Evolutionary conservation across 2,888 invertebrate genomes (phyloP).

Genomic region (Andrena chrysosceles): DNA sequence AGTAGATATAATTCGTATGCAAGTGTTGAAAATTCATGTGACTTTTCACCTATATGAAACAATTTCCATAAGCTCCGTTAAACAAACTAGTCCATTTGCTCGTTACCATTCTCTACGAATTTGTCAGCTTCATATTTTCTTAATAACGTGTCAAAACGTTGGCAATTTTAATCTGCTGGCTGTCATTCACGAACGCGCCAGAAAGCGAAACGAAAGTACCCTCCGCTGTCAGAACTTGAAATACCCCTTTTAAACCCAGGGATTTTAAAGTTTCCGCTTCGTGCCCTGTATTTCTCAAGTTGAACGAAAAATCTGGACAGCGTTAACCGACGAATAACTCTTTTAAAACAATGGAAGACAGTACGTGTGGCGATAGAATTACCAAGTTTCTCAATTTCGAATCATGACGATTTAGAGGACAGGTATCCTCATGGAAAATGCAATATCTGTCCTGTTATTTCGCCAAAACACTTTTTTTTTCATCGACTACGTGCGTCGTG

Average conservation of each 20-base stretch:
- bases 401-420: no score
- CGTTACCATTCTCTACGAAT: neutral
- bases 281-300: neutral
- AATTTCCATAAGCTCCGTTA: neutral
- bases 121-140: neutral
- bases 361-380: neutral
- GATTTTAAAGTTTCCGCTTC: neutral
- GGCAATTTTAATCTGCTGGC: neutral
- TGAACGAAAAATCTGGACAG: neutral
- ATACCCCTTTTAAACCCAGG: neutral
- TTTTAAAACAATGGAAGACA: neutral
- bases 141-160: neutral
- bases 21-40: no score
- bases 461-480: conserved; percentile 24
- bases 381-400: neutral
- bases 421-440: neutral
- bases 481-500: conserved; percentile 31
- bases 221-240: neutral
- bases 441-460: conserved; percentile 8
- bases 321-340: neutral
- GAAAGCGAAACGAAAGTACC: neutral
- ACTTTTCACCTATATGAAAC: neutral
- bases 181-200: no score
- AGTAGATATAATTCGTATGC: no score
- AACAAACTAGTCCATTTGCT: neutral